phyloP scores from a whole-genome alignment of 2,113 vertebrate genomes.

The Marmota monax region DNA sequence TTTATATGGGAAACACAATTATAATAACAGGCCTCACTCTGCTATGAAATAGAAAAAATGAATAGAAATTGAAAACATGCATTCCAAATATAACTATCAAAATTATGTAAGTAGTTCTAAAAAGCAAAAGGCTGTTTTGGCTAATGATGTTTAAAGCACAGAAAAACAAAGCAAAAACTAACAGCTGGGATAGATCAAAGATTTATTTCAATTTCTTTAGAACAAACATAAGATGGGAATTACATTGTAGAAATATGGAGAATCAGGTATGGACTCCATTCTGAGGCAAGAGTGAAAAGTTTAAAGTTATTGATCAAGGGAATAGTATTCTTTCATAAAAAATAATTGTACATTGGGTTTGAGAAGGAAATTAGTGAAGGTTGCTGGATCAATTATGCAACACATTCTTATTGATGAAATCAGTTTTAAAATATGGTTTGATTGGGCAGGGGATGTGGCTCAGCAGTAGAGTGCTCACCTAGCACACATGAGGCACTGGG shows the following conservation, averaged over 20 bases:
- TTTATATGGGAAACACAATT: not conserved
- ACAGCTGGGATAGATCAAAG: not conserved
- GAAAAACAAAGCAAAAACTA: not conserved
- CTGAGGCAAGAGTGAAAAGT: too few species aligned
- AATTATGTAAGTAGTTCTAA: not conserved
- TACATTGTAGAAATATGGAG: not conserved
- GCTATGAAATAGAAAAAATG: not conserved
- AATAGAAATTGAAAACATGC: not conserved
- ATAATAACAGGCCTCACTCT: not conserved
- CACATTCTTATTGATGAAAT: not conserved
- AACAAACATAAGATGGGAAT: not conserved
- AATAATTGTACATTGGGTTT: not conserved
- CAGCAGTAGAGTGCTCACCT: too few species aligned
- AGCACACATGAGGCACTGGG: too few species aligned
- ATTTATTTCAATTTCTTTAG: not conserved
- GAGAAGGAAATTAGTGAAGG: not conserved
- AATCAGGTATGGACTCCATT: not conserved
- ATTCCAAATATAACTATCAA: not conserved
- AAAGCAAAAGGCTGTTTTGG: not conserved
- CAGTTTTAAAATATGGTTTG: not conserved
- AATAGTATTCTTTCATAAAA: not conserved
- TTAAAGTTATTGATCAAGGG: not conserved
- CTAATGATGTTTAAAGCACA: not conserved
- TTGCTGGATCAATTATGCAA: not conserved
- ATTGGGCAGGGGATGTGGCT: not conserved